phyloP scores from a whole-genome alignment of 2,113 vertebrate species.

The Papio anubis region DNA sequence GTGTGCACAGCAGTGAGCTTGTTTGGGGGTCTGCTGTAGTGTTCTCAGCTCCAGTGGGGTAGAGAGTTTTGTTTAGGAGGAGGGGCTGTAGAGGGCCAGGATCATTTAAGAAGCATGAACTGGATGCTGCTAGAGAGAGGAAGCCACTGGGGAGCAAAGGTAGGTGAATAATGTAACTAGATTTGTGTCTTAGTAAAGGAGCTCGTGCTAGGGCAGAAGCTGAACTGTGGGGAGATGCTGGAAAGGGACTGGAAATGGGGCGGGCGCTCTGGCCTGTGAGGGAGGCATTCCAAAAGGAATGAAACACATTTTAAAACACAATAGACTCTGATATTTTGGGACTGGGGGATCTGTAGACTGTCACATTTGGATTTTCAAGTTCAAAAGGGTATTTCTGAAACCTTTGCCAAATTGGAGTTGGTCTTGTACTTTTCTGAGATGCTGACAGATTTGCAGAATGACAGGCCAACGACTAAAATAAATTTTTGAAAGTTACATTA shows the following conservation, averaged over 20 bases:
- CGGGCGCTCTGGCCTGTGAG: no score
- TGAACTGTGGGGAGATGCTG: background rate
- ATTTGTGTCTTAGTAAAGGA: background rate
- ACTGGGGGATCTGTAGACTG: background rate
- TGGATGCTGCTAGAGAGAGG: background rate
- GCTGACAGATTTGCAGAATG: background rate
- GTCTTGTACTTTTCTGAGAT: background rate
- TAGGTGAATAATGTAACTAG: background rate
- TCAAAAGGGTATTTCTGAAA: background rate
- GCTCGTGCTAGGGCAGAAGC: background rate
- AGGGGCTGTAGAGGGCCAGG: background rate
- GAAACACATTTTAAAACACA: background rate
- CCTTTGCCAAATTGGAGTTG: background rate
- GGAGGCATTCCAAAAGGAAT: background rate
- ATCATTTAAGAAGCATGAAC: background rate
- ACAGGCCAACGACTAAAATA: background rate
- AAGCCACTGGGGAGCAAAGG: background rate
- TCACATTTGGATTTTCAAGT: background rate
- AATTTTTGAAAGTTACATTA: background rate
- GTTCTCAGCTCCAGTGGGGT: rapidly evolving
- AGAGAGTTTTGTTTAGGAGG: background rate
- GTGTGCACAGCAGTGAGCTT: no score
- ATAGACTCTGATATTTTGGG: background rate
- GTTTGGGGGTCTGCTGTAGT: background rate
- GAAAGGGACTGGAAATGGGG: background rate